Base-by-base conservation (phyloP, 2,113 vertebrate genomes). In the Eidolon helvum region DNA sequence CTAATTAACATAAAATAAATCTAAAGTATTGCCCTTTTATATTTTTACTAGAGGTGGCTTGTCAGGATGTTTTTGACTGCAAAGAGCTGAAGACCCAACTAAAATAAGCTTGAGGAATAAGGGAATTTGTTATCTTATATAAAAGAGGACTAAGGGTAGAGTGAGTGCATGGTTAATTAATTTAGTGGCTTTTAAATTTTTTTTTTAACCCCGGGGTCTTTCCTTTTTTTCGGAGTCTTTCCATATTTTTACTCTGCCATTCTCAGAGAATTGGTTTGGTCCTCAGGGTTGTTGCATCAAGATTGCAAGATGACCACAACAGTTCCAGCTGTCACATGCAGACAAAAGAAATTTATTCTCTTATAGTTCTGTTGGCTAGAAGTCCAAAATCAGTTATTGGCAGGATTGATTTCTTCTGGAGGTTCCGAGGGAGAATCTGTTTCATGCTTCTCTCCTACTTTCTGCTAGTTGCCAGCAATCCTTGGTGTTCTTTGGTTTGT, bases 31-130 rank as follows among this genome's bases (percentile, higher is more conserved):
- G 26, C 16, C 35, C 65, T 96, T 97, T 87, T 92, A 12, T 68
- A 50, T 91, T 82, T 95, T 71, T 85, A 68, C 53, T 24, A 90
- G 61, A 33, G 38, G 33, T 96, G 33, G 2, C 40, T 69, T 94
- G 90, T 87, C 78, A 87, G 48, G 43, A 66, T 84, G 38, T 33
- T 87, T 84, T 89, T 80, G 45, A 95, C 59, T 93, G 26, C 68
- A 94, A 59, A 95, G 55, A 69, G 48, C n/a, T 95, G 33, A 87
- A 91, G 55, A 86, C 0, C 7, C 10, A 88, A 85, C 53, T 61
- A 55, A 71, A 96, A 79, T 87, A 78, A 94, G 72, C 33, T 82
- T 86, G 94, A 95, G 38, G n/a, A 95, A n/a, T 84, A 97, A 95
- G 61, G 7, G 35, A 45, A 89, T 68, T 72, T n/a, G 14, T 89